Conservation (phyloP, 2,113 vertebrate species). For the Aptenodytes patagonicus region DNA sequence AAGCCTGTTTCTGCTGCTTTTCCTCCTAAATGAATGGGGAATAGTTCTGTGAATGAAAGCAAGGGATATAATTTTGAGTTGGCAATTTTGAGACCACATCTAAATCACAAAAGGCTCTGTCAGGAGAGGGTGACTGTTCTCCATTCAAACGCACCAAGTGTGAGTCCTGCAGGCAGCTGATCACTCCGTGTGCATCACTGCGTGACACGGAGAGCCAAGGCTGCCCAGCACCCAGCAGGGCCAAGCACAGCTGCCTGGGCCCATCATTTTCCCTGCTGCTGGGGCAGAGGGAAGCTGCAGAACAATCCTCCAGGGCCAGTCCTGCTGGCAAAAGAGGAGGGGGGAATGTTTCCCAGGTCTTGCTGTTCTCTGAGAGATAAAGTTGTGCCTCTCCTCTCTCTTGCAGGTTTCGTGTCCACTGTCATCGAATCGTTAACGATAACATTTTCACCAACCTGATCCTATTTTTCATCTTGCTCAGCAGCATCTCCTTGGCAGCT, state of each 20-base stretch:
- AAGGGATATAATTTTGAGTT: not conserved
- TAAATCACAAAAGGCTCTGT: not conserved
- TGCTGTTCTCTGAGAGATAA: not conserved
- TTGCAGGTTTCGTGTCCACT: slow-evolving; percentile 91
- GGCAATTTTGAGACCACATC: not conserved
- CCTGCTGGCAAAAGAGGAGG: not conserved
- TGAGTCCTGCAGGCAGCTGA: not conserved
- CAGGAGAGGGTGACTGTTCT: not conserved
- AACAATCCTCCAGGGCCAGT: not conserved
- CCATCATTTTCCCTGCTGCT: not conserved
- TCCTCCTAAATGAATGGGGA: not conserved
- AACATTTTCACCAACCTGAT: slow-evolving; percentile 99
- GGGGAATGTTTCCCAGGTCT: not conserved
- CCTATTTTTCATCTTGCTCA: slow-evolving; percentile 99
- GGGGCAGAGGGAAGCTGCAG: not conserved
- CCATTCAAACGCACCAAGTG: accelerated
- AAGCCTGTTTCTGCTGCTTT: not conserved
- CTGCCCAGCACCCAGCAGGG: not conserved
- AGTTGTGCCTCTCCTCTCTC: not conserved
- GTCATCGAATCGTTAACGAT: slow-evolving; percentile 96
- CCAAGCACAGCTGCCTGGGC: not conserved
- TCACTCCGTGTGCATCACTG: not conserved
- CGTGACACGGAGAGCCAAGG: not conserved
- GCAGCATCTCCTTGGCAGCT: slow-evolving; percentile 96
- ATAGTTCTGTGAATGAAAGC: not conserved